These are phyloP conservation scores for Hyppa rectilinea DNA, from an alignment of 2,888 invertebrate genomes.

Conservation along the genomic window DNA sequence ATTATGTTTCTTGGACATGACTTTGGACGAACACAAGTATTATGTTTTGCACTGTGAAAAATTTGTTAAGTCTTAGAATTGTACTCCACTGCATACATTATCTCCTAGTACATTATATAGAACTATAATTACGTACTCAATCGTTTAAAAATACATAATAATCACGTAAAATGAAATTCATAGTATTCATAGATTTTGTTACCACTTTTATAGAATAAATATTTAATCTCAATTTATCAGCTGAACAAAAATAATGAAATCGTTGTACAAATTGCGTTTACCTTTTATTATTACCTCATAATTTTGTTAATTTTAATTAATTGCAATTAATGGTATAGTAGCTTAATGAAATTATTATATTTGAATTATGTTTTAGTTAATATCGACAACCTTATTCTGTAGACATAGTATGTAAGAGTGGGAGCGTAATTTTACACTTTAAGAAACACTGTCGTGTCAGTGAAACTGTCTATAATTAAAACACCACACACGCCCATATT, in stretches of 20 bases:
- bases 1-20: slow-evolving; percentile 2
- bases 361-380: slow-evolving; percentile 56
- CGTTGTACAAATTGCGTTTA: slow-evolving; percentile 80
- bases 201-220: slow-evolving; percentile 58
- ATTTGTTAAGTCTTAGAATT: slow-evolving; percentile 16
- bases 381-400: slow-evolving; percentile 65
- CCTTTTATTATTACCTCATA: slow-evolving; percentile 76
- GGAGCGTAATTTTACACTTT: neutral
- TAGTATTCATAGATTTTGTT: slow-evolving; percentile 52
- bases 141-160: slow-evolving; percentile 29
- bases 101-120: slow-evolving; percentile 23
- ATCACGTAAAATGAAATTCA: slow-evolving; percentile 34
- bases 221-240: slow-evolving; percentile 55
- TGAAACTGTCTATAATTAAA: neutral
- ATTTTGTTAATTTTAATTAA: slow-evolving; percentile 68
- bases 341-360: slow-evolving; percentile 60
- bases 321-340: slow-evolving; percentile 61
- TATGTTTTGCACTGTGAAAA: slow-evolving; percentile 13
- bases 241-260: slow-evolving; percentile 72
- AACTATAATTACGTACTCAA: slow-evolving; percentile 13
- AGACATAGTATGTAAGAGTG: slow-evolving; percentile 15
- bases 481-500: neutral
- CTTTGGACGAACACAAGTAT: neutral
- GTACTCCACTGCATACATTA: slow-evolving; percentile 27
- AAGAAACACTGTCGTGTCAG: neutral